Evolutionary conservation across 2,888 invertebrate species (phyloP).

Genomic region (Empis stercorea): DNA sequence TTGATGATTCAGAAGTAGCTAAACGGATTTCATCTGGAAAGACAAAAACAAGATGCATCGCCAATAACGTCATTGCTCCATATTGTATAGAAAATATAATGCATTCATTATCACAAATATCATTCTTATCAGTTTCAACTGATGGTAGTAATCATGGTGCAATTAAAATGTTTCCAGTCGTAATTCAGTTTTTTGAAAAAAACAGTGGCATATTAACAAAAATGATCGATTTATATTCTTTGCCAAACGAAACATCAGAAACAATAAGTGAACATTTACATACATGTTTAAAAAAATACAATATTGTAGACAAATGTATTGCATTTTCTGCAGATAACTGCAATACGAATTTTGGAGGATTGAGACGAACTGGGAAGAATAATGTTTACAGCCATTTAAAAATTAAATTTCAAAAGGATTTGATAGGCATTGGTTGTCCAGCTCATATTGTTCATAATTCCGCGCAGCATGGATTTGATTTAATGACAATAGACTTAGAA

Average conservation of each 20-base stretch:
- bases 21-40: neutral
- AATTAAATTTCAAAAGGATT: neutral
- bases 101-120: neutral
- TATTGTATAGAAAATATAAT: slow-evolving; percentile 4
- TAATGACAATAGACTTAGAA: slow-evolving; percentile 2
- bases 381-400: slow-evolving; percentile 10
- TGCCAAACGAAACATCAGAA: neutral
- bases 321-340: slow-evolving; percentile 9
- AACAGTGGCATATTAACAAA: neutral
- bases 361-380: slow-evolving; percentile 7
- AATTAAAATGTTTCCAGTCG: neutral
- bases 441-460: slow-evolving; percentile 5
- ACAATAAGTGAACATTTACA: neutral
- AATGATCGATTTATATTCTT: neutral
- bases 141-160: neutral
- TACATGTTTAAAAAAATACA: neutral
- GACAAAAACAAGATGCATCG: neutral
- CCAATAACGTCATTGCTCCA: neutral
- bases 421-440: slow-evolving; percentile 1
- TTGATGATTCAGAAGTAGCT: neutral
- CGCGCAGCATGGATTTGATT: slow-evolving; percentile 3
- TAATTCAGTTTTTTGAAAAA: neutral
- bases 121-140: neutral
- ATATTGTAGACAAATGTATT: slow-evolving; percentile 3
- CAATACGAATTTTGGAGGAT: slow-evolving; percentile 14